Conservation (phyloP, 2,888 invertebrate species). For the Monoplex corrugatus region DNA sequence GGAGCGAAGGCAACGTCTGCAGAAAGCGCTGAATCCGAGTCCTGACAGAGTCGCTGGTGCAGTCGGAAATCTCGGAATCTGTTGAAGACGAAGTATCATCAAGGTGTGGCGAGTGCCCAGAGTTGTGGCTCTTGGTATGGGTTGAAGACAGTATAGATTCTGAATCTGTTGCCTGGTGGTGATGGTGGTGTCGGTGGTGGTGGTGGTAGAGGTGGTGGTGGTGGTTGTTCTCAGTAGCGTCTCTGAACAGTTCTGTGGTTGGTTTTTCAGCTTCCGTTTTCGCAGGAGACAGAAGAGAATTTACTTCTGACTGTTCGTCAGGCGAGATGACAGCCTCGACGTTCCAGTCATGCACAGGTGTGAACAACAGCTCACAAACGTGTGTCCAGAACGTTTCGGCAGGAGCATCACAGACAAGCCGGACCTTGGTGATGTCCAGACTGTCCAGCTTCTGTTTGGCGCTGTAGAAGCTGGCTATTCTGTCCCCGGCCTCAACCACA, state of each 20-base stretch:
- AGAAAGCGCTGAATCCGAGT: slow-evolving; percentile 27
- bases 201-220: too few relatives aligned
- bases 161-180: neutral
- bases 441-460: slow-evolving; percentile 55
- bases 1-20: slow-evolving; percentile 38
- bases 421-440: slow-evolving; percentile 40
- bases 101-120: too few relatives aligned
- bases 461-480: slow-evolving; percentile 52
- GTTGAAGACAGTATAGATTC: too few relatives aligned
- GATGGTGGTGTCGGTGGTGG: too few relatives aligned
- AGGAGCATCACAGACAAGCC: slow-evolving; percentile 42
- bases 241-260: too few relatives aligned
- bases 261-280: too few relatives aligned
- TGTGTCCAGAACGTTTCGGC: slow-evolving; percentile 47
- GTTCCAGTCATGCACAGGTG: slow-evolving; percentile 52
- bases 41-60: neutral
- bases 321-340: too few relatives aligned
- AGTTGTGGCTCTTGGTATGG: too few relatives aligned
- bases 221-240: neutral
- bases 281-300: too few relatives aligned
- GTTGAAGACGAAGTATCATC: neutral
- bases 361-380: slow-evolving; percentile 50
- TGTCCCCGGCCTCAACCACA: slow-evolving; percentile 37
- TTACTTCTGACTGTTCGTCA: too few relatives aligned
- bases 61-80: neutral